These are phyloP conservation scores for Stenopsyche tienmushanensis DNA, from an alignment of 1,140 invertebrate genomes.

Conservation along the genomic window DNA sequence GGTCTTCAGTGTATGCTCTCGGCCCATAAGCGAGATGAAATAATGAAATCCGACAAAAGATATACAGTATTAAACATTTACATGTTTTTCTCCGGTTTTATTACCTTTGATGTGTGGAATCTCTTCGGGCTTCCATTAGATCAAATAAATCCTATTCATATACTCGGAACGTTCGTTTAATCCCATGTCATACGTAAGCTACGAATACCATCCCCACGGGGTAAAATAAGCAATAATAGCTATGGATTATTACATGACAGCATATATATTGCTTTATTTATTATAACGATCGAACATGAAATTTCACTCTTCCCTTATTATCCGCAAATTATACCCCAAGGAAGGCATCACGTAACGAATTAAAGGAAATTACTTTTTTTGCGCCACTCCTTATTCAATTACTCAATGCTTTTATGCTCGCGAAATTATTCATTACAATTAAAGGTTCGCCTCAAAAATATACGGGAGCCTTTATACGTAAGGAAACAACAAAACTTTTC, in stretches of 20 bases:
- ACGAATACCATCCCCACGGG: slow-evolving; percentile 7
- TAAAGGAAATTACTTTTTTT: background rate
- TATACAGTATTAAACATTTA: too few species aligned
- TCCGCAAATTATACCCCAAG: background rate
- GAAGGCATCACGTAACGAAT: background rate
- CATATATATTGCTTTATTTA: slow-evolving; percentile 27
- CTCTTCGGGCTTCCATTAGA: slow-evolving; percentile 3
- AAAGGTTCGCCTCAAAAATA: too few species aligned
- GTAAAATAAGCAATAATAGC: slow-evolving; percentile 19
- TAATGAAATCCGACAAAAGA: too few species aligned
- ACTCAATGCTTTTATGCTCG: too few species aligned
- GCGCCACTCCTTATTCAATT: too few species aligned
- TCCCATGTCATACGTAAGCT: slow-evolving; percentile 4
- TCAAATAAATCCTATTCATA: slow-evolving; percentile 15
- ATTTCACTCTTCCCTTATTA: slow-evolving; percentile 20
- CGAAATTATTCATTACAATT: too few species aligned
- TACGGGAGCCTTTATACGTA: too few species aligned
- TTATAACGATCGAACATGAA: slow-evolving; percentile 21
- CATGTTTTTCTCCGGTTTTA: too few species aligned
- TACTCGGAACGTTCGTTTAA: slow-evolving; percentile 12
- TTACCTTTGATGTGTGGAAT: background rate
- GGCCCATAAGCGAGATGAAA: too few species aligned
- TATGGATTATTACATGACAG: slow-evolving; percentile 23
- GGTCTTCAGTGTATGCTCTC: too few species aligned
- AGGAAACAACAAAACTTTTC: too few species aligned